Base-by-base conservation (phyloP, 2,113 vertebrate species). In the Mesocricetus auratus region DNA sequence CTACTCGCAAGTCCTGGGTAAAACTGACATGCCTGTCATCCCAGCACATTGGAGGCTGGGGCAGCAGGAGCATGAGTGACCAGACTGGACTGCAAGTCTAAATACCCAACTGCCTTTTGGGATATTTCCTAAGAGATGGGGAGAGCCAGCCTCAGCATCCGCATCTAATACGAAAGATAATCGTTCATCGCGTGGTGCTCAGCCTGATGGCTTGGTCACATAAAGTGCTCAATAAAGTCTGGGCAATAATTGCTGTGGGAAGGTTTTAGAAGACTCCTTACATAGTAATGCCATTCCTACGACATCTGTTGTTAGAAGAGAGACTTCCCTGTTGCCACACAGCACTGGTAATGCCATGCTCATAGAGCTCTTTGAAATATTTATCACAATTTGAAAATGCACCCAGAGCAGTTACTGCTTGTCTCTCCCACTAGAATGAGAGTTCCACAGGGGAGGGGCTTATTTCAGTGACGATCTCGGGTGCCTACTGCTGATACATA, bases 191-290 rank as follows among this genome's bases (percentile, higher is more conserved):
- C 47, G 10, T 9, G 47, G 45, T 39, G 47, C 73, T 93, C 53
- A 69, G 29, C 56, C 26, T 42, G 75, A 88, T 82, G 29, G 47
- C 15, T 77, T 64, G 16, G 78, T 90, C 71, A 36, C 86, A 89
- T 50, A 75, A 94, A 86, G 31, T 66, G 39, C 60, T 95, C 83
- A 36, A 81, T 75, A 94, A 92, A 91, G 87, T 22, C 33, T 93
- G 24, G 24, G 26, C 53, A 88, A 89, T 62, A 90, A 91, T n/a
- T 83, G 79, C 36, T 53, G 36, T 26, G 42, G 73, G 69, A 95
- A 93, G 68, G n/a, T 19, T 91, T 93, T 53, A 42, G 75, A 6
- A 92, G 58, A 45, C 56, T 82, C 73, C 94, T 73, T 89, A 73
- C 11, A 86, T 89, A 15, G 19, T 86, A 56, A 86, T 26, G 50